Conservation (phyloP, 1,140 invertebrate species). For the Pseudomyrmex sp. region DNA sequence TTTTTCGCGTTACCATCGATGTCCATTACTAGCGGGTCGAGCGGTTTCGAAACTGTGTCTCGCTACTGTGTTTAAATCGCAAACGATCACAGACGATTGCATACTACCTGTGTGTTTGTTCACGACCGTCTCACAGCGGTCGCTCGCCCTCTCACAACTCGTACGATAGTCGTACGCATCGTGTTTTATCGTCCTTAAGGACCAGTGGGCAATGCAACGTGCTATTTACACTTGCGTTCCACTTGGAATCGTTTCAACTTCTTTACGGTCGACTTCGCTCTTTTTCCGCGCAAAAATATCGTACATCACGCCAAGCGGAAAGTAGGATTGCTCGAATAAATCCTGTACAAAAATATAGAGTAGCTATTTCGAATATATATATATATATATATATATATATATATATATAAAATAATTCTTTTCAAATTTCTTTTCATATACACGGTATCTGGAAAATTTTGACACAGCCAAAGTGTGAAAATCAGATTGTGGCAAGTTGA, state of each 20-base stretch:
- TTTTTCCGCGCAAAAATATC: slow-evolving; percentile 20
- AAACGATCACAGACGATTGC: slow-evolving; percentile 36
- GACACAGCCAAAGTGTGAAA: too few relatives aligned
- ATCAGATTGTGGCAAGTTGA: too few relatives aligned
- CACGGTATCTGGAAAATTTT: too few relatives aligned
- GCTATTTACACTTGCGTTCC: slow-evolving; percentile 57
- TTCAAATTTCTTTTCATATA: too few relatives aligned
- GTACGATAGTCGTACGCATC: slow-evolving; percentile 38
- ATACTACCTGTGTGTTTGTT: not conserved
- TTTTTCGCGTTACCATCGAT: slow-evolving; percentile 16
- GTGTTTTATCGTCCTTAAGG: slow-evolving; percentile 59
- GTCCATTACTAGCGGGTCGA: slow-evolving; percentile 26
- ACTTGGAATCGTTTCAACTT: slow-evolving; percentile 59
- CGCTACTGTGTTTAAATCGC: slow-evolving; percentile 40
- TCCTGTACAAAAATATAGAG: not conserved
- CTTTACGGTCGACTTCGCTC: slow-evolving; percentile 35
- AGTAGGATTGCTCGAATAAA: not conserved
- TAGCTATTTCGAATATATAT: too few relatives aligned
- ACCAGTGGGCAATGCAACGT: not conserved
- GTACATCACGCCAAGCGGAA: slow-evolving; percentile 1
- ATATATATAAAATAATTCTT: too few relatives aligned
- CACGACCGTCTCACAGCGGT: slow-evolving; percentile 4
- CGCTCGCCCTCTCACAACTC: slow-evolving; percentile 26
- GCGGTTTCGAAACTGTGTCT: slow-evolving; percentile 6
- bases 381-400: too few relatives aligned